Percentiles rank a stretch among this genome's conserved stretches.
These are phyloP conservation scores for Apoderus coryli DNA, from an alignment of 2,888 invertebrate species.

Conservation along the genomic window DNA sequence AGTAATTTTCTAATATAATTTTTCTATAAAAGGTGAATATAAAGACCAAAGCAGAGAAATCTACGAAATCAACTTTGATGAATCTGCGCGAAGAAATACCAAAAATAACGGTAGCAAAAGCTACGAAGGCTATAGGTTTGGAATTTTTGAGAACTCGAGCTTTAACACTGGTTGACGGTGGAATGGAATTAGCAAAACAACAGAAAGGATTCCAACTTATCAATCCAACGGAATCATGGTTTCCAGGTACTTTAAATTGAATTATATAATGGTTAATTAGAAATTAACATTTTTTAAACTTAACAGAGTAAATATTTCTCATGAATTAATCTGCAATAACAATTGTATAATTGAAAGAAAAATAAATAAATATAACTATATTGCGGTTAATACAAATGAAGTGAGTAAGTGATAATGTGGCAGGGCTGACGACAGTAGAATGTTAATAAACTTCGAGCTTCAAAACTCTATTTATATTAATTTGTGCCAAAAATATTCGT, in stretches of 20 bases:
- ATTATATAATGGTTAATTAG: no score
- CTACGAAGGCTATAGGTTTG: conserved; percentile 70
- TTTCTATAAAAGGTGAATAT: conserved; percentile 66
- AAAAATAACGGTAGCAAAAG: conserved; percentile 50
- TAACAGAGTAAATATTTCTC: no score
- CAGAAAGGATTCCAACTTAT: conserved; percentile 76
- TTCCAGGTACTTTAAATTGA: conserved; percentile 71
- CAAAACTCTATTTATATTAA: no score
- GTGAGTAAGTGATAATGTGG: no score
- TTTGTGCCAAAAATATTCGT: no score
- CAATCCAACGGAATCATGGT: conserved; percentile 79
- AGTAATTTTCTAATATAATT: conserved; percentile 10
- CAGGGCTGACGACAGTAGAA: no score
- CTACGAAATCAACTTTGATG: conserved; percentile 64
- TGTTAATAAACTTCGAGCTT: no score
- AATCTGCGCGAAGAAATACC: conserved; percentile 68
- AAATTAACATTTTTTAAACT: no score
- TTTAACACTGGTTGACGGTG: conserved; percentile 53
- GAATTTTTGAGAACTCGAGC: conserved; percentile 67
- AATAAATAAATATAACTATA: no score
- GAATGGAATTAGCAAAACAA: conserved; percentile 50
- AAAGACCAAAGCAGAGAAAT: conserved; percentile 72
- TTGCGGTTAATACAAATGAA: no score
- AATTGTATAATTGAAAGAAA: no score
- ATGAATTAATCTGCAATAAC: no score